Evolutionary conservation across 2,888 invertebrate species (phyloP).

Genomic region (Eristalis tenax): DNA sequence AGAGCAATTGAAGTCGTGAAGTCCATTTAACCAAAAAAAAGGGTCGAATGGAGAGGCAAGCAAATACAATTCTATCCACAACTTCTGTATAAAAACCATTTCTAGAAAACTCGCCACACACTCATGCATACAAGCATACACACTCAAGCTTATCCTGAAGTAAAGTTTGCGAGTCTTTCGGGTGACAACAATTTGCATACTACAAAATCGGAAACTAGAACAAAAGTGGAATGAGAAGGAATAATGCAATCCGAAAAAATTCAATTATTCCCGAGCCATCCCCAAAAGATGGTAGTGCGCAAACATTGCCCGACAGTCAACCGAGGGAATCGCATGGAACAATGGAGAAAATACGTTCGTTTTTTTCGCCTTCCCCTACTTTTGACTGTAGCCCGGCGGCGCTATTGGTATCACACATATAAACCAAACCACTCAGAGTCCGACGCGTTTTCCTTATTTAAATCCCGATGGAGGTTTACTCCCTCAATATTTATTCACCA

Average conservation of each 20-base stretch:
- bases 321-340: background rate
- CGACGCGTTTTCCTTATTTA: conserved; percentile 41
- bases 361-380: background rate
- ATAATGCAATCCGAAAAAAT: background rate
- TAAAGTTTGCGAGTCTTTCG: conserved; percentile 22
- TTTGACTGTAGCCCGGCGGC: background rate
- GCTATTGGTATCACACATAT: background rate
- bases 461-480: conserved; percentile 40
- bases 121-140: background rate
- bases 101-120: background rate
- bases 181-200: conserved; percentile 62
- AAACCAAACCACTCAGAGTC: background rate
- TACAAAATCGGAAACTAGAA: conserved; percentile 28
- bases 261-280: background rate
- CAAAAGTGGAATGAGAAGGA: background rate
- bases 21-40: background rate
- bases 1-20: background rate
- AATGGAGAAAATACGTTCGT: background rate
- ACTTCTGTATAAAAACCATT: background rate
- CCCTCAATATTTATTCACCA: conserved; percentile 61
- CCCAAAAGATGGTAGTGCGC: background rate
- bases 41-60: background rate
- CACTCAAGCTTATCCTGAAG: background rate
- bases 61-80: background rate
- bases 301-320: background rate